Base-by-base conservation (phyloP, 2,888 invertebrate species). In the Argyresthia goedartella region DNA sequence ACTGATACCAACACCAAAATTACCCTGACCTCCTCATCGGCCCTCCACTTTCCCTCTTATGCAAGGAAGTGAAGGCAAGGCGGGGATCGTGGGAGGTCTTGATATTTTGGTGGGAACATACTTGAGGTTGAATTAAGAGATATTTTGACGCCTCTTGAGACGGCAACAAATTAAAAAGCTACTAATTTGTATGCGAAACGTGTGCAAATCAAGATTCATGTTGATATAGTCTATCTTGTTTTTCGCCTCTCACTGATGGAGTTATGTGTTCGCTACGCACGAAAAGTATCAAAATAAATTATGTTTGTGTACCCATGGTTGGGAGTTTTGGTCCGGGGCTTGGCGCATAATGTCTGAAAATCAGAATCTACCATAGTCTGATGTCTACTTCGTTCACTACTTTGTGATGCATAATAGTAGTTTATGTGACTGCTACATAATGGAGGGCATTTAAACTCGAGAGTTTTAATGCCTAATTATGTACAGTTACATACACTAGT, bases 91-190 rank as follows among this genome's bases (percentile, higher is more conserved):
- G 41, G 54, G 48, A 56, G 70, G 35, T 66, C 66, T 55, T 50
- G 1, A 8, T 56, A 54, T 55, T 49, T 52, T 73, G 71, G 76
- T 57, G 56, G 47, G 47, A 25, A 33, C 33, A 33, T 13, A 35
- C 44, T 55, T 54, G 57, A 61, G 61, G 66, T 64, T 67, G 69
- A 50, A 45, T 51, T 44, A 51, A 53, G 46, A 47, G 36, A 73
- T 75, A 76, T 75, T 80, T 78, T 81, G 78, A 79, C 77, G 73
- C 76, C 74, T 78, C 65, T 68, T 66, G 64, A 69, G 67, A 73
- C 59, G 66, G 66, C 66, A 75, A 77, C 77, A 80, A 77, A 80
- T 80, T 74, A 75, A 77, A 25, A 77, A 75, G 76, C 76, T 73
- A 76, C 65, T 74, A 60, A 73, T 80, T 79, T 69, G 73, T 79